These are phyloP conservation scores for Sarcophaga peregrina DNA, from an alignment of 1,140 invertebrate genomes.

Conservation along the genomic window DNA sequence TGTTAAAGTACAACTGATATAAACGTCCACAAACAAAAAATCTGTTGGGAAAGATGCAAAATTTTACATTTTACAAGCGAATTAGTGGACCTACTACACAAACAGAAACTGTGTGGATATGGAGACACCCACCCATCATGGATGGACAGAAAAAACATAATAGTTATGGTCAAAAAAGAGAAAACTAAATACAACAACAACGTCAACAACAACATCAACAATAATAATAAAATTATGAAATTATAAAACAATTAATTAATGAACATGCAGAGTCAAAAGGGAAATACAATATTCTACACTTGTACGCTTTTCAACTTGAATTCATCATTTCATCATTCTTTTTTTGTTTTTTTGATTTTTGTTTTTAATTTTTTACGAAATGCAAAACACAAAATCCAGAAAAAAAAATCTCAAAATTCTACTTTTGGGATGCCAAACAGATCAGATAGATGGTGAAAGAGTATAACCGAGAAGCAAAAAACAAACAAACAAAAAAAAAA, in stretches of 20 bases:
- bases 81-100: background rate
- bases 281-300: constrained; percentile 10
- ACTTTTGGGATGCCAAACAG: background rate
- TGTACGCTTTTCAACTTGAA: constrained; percentile 29
- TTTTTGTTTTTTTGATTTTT: too few species aligned
- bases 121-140: background rate
- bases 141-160: background rate
- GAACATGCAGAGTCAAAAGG: constrained; percentile 37
- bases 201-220: background rate
- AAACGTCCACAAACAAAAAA: background rate
- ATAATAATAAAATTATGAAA: background rate
- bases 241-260: constrained; percentile 38
- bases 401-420: constrained; percentile 1
- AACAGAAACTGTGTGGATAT: background rate
- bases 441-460: background rate
- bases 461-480: background rate
- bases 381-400: background rate
- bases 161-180: background rate
- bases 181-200: background rate
- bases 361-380: background rate
- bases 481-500: too few species aligned
- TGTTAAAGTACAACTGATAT: constrained; percentile 31
- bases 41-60: constrained; percentile 23
- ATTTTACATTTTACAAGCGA: constrained; percentile 3
- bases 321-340: background rate